Base-by-base conservation (phyloP, 2,888 invertebrate species). In the Saturnia pavonia region DNA sequence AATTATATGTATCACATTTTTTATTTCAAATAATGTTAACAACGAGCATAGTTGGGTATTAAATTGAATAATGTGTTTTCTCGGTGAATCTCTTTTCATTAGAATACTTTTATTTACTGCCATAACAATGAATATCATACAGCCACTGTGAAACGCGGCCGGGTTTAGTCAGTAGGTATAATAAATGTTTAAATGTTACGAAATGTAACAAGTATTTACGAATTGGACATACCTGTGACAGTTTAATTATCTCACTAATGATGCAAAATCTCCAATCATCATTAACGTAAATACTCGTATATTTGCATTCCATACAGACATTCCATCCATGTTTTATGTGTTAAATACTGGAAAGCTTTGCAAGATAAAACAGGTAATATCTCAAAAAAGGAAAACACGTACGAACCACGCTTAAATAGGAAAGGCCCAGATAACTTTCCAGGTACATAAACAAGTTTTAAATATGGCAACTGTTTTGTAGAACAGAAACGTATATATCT, bases 361-460 rank as follows among this genome's bases (percentile, higher is more conserved):
- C 27, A 60, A 51, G 48, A 19, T 51, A 51, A n/a, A n/a, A 27
- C 57, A 60, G 27, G 57, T 27, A 60, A 14, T 27, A 12, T 60
- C 12, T 14, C 14, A 27, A 60, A 60, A 60, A 60, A 27, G 57
- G 57, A 60, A 60, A 60, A 25, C 57, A 25, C 57, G 12, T 60
- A 25, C 27, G 57, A 25, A 27, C 14, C 25, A 60, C 12, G 27
- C 25, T 16, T 27, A 27, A 60, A 60, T 60, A 60, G 57, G 57
- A 60, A 60, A 60, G 57, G 27, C 57, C 57, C 1, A 60, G 57
- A 60, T 60, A 60, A 60, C 57, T 60, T 54, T 60, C 57, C 14
- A 60, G 57, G 8, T 34, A 22, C 22, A 25, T 25, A 25, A 57
- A 57, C 22, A 60, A 25, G 57, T 60, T 60, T 11, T 27, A 60